A percentile compares a stretch with the other conserved stretches of the same genome.
Conservation (phyloP, 23 tunicate genomes). For the Oikopleura albicans region DNA sequence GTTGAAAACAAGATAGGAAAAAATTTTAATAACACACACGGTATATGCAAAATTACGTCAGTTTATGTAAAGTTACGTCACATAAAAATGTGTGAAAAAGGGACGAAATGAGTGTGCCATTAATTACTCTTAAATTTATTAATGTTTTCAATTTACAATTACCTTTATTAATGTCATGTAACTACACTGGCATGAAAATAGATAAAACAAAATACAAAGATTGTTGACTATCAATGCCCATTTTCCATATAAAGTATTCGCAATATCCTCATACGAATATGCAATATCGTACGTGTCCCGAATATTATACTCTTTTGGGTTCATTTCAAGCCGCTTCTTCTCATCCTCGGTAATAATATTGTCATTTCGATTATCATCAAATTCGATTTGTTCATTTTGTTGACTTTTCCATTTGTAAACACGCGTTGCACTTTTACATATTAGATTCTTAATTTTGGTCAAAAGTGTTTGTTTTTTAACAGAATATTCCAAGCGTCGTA, state of each 20-base stretch:
- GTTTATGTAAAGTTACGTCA: too few species aligned
- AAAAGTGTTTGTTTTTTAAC: too few species aligned
- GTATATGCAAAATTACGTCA: too few species aligned
- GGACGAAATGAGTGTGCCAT: too few species aligned
- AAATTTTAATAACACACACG: too few species aligned
- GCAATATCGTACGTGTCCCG: background rate
- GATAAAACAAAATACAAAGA: slow-evolving; percentile 1
- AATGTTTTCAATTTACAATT: too few species aligned
- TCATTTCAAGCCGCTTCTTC: background rate
- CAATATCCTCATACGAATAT: slow-evolving; percentile 6
- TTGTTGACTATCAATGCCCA: background rate
- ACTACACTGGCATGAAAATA: background rate
- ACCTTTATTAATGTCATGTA: background rate
- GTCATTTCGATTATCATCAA: background rate
- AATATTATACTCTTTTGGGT: background rate
- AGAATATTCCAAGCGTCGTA: too few species aligned
- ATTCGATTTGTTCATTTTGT: background rate
- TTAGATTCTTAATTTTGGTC: background rate
- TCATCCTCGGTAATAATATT: background rate
- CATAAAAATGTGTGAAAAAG: too few species aligned
- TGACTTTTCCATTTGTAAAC: slow-evolving; percentile 16
- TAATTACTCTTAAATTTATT: too few species aligned
- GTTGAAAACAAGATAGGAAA: too few species aligned
- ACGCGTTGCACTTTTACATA: background rate
- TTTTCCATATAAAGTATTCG: background rate